Base-by-base conservation (phyloP, 2,797 vertebrate genomes). In the Luscinia megarhynchos region DNA sequence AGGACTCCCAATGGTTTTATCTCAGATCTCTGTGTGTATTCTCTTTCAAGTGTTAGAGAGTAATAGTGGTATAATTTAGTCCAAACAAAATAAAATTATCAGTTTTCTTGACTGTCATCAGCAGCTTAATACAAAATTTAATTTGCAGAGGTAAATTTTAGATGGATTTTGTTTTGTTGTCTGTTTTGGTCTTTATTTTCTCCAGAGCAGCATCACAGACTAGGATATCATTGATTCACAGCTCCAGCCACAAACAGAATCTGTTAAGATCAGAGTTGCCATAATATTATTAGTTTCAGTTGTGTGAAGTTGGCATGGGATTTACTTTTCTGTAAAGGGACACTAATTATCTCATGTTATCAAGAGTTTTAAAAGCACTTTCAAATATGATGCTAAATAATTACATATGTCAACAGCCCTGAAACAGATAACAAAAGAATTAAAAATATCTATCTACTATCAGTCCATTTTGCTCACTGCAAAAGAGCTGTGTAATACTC, bases 241-340 rank as follows among this genome's bases (percentile, higher is more conserved):
- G 24, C 20, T 67, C 67, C 53, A 86, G 46, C 12, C 66, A 78
- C 57, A 63, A 73, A 61, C 9, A 89, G 41, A 81, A 79, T 70
- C 87, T 95, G 50, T 89, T 84, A 92, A 88, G 46, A 85, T 86
- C 40, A 23, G 22, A 80, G 82, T 67, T 95, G 9, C 34, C 53
- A 34, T 69, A 80, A 83, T 48, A 87, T 73, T 88, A 87, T 80
- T 87, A 58, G 43, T 73, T 93, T 91, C 75, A 73, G 29, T 29
- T 79, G 24, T 38, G 21, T 78, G 23, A 86, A 87, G 21, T 26
- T 83, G 76, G 46, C 68, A 79, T 24, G 41, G 32, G 59, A 77
- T 91, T 84, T 95, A 46, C 30, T 84, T 88, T 78, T 51, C 84
- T 67, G 40, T 57, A 81, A 92, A 89, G 30, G 34, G 20, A 63